These are phyloP conservation scores for Drosophila mayri DNA, from an alignment of 1,140 invertebrate genomes.

Conservation along the genomic window DNA sequence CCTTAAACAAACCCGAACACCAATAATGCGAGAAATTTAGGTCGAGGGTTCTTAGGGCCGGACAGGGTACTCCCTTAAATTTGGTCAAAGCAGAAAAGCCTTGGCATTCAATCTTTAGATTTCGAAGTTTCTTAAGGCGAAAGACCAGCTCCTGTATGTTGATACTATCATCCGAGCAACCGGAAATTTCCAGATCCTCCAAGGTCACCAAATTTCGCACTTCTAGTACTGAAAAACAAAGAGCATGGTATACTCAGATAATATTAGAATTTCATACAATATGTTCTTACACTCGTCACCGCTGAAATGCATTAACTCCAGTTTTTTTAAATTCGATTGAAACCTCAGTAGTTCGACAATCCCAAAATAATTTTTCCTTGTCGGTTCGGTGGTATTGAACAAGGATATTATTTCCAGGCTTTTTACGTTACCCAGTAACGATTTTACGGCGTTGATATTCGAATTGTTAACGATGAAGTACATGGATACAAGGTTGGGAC, in stretches of 20 bases:
- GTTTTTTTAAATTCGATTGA: background rate
- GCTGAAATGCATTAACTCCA: background rate
- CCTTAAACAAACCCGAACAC: too few species aligned
- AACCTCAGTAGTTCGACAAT: background rate
- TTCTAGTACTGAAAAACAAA: background rate
- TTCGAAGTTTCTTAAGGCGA: background rate
- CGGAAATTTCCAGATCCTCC: background rate
- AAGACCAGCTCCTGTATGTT: background rate
- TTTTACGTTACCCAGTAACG: background rate
- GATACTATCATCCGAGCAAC: too few species aligned
- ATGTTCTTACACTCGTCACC: background rate
- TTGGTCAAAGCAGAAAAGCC: background rate
- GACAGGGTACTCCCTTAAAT: background rate
- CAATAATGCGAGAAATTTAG: too few species aligned
- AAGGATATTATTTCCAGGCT: background rate
- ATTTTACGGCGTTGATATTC: background rate
- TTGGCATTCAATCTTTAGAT: too few species aligned
- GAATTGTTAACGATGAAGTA: accelerated
- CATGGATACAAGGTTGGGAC: background rate
- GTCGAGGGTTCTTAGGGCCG: background rate
- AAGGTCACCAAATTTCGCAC: background rate
- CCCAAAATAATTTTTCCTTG: background rate
- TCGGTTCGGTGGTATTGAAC: too few species aligned
- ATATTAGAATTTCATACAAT: background rate
- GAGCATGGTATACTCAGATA: background rate